These are phyloP conservation scores for Tetropium fuscum DNA, from an alignment of 2,888 invertebrate genomes.

Conservation along the genomic window DNA sequence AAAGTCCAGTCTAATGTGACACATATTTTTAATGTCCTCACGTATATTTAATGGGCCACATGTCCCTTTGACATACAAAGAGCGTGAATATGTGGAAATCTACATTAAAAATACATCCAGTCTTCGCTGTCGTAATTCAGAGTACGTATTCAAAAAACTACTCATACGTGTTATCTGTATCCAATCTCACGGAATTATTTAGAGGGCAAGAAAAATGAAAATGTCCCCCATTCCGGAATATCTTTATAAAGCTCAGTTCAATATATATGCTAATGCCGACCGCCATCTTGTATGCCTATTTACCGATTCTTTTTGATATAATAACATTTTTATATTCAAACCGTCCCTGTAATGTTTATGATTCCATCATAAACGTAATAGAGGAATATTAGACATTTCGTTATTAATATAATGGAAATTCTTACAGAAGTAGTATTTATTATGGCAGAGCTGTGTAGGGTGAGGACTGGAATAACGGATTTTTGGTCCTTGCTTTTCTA, in stretches of 20 bases:
- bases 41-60: no score
- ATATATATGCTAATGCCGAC: constrained; percentile 52
- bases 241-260: constrained; percentile 41
- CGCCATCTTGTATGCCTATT: constrained; percentile 47
- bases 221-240: constrained; percentile 35
- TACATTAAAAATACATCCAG: neutral
- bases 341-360: constrained; percentile 10
- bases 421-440: no score
- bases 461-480: no score
- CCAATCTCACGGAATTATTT: constrained; percentile 20
- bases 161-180: constrained; percentile 11
- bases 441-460: no score
- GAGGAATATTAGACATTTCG: constrained; percentile 8
- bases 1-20: no score
- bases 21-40: no score
- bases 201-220: constrained; percentile 39
- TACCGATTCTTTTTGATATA: constrained; percentile 42
- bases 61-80: no score
- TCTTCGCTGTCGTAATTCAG: no score
- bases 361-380: constrained; percentile 13
- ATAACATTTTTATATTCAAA: constrained; percentile 29
- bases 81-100: neutral
- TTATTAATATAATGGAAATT: no score
- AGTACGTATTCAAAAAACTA: no score
- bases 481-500: no score